A percentile compares a stretch with the other conserved stretches of the same genome.
These are phyloP conservation scores for Drosophila neoperkinsi DNA, from an alignment of 2,888 invertebrate genomes.

Conservation along the genomic window DNA sequence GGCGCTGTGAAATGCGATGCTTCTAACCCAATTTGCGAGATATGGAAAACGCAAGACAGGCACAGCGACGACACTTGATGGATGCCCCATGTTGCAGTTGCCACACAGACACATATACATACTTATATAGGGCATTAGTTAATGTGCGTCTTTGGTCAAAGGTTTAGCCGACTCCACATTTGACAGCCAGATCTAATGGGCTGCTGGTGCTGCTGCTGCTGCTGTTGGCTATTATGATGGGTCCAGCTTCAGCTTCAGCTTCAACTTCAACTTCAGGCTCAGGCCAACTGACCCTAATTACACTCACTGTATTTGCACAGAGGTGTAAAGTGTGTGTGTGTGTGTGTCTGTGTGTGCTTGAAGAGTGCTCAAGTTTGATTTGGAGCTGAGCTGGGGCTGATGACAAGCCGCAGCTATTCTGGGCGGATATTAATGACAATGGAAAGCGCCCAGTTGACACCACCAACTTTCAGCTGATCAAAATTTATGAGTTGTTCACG, in stretches of 20 bases:
- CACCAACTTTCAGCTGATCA: slow-evolving; percentile 58
- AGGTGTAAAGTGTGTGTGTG: slow-evolving; percentile 7
- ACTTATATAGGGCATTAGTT: slow-evolving; percentile 6
- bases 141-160: slow-evolving; percentile 13
- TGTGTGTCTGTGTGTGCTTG: not conserved
- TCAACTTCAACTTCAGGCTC: slow-evolving; percentile 30
- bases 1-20: slow-evolving; percentile 69
- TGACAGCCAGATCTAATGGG: slow-evolving; percentile 44
- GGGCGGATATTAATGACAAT: slow-evolving; percentile 56
- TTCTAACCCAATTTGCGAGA: slow-evolving; percentile 66
- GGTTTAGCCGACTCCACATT: slow-evolving; percentile 26
- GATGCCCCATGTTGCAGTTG: slow-evolving; percentile 15
- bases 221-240: slow-evolving; percentile 3
- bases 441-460: slow-evolving; percentile 65
- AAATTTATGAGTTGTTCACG: slow-evolving; percentile 16
- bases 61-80: slow-evolving; percentile 40
- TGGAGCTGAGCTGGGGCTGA: slow-evolving; percentile 27
- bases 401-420: slow-evolving; percentile 52
- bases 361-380: slow-evolving; percentile 8
- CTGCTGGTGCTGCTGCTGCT: slow-evolving; percentile 6
- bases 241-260: slow-evolving; percentile 25
- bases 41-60: slow-evolving; percentile 35
- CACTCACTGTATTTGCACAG: slow-evolving; percentile 33
- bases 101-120: not conserved
- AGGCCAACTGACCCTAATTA: slow-evolving; percentile 69